Percentiles rank a stretch among this genome's conserved stretches.
phyloP scores from a whole-genome alignment of 2,888 invertebrate species.

The Drosophila pseudotakahashii region DNA sequence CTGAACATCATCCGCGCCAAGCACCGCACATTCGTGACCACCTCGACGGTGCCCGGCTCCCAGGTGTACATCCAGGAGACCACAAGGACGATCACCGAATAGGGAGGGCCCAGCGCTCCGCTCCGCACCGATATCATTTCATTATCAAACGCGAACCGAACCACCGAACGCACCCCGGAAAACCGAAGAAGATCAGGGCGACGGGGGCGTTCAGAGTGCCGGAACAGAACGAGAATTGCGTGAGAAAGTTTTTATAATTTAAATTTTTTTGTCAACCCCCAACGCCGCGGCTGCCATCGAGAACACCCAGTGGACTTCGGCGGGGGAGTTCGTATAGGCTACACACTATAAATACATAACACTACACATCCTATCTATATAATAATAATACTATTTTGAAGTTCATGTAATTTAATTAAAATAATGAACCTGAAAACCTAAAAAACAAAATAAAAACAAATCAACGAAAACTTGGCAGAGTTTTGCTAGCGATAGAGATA shows the following conservation, averaged over 20 bases:
- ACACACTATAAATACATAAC: slow-evolving; percentile 77
- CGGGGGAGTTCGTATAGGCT: slow-evolving; percentile 73
- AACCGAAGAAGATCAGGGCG: slow-evolving; percentile 2
- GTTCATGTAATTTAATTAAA: slow-evolving; percentile 83
- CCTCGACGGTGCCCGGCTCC: slow-evolving; percentile 95
- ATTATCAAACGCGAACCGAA: slow-evolving; percentile 45
- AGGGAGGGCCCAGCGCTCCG: slow-evolving; percentile 49
- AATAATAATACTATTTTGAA: slow-evolving; percentile 77
- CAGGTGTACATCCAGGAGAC: slow-evolving; percentile 96
- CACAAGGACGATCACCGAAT: slow-evolving; percentile 86
- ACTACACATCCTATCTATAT: slow-evolving; percentile 77
- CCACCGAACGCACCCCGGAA: slow-evolving; percentile 6
- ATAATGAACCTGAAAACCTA: slow-evolving; percentile 81
- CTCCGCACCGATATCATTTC: slow-evolving; percentile 54
- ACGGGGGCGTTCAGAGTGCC: slow-evolving; percentile 22
- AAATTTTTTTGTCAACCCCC: slow-evolving; percentile 51
- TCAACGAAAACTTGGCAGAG: slow-evolving; percentile 54
- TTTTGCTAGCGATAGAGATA: slow-evolving; percentile 53
- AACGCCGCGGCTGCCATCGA: slow-evolving; percentile 18
- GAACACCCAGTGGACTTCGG: slow-evolving; percentile 34
- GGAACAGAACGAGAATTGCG: slow-evolving; percentile 46
- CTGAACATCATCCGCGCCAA: slow-evolving; percentile 97
- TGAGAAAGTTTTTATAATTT: slow-evolving; percentile 61
- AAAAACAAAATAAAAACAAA: slow-evolving; percentile 52
- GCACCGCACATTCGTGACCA: slow-evolving; percentile 98